Conservation (phyloP, 2,113 vertebrate genomes). For the Aleadryas rufinucha region DNA sequence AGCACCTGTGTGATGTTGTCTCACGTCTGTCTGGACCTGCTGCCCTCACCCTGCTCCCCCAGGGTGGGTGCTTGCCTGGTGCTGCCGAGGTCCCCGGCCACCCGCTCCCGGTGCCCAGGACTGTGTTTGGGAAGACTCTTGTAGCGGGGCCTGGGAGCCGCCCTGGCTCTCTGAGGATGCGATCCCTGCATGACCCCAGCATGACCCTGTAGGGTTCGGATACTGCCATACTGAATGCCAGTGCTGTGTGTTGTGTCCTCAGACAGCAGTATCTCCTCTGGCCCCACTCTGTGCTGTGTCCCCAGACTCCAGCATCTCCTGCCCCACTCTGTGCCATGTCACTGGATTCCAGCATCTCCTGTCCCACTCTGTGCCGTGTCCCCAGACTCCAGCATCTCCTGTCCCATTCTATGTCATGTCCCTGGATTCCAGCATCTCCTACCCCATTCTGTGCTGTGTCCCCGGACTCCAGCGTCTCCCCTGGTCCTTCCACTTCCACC, state of each 20-base stretch:
- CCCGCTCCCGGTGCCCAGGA: rapidly evolving
- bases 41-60: neutral
- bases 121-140: neutral
- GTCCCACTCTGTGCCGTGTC: neutral
- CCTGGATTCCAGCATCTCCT: neutral
- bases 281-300: neutral
- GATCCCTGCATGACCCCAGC: slow-evolving; percentile 17
- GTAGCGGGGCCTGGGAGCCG: rapidly evolving
- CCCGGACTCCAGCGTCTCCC: neutral
- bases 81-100: neutral
- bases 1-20: neutral
- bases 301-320: neutral
- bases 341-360: neutral
- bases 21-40: neutral
- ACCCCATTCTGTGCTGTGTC: neutral
- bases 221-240: neutral
- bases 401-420: neutral
- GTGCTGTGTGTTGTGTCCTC: neutral
- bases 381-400: neutral
- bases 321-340: neutral
- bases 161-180: neutral
- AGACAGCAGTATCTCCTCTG: neutral
- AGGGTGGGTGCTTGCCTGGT: neutral
- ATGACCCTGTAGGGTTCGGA: neutral
- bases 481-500: neutral